phyloP scores from a whole-genome alignment of 2,797 vertebrate genomes.

The Centroberyx gerrardi region DNA sequence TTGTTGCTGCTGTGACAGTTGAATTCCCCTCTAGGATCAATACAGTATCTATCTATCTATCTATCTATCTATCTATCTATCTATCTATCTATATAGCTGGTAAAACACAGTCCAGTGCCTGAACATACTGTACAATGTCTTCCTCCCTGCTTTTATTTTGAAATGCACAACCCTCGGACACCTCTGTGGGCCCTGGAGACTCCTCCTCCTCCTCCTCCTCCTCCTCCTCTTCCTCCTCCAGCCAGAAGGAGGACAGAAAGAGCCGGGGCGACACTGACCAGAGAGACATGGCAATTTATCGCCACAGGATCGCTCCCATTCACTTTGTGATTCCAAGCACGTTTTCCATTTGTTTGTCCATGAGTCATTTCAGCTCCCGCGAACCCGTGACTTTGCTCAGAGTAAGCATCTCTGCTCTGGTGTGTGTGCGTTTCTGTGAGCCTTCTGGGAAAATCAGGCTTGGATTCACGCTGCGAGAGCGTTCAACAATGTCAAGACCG shows the following conservation, averaged over 20 bases:
- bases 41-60: no score
- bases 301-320: neutral
- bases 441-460: neutral
- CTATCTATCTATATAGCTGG: neutral
- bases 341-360: slow-evolving; percentile 44
- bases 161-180: no score
- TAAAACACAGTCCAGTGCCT: no score
- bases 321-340: slow-evolving; percentile 48
- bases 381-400: neutral
- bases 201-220: neutral
- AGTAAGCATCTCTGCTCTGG: neutral
- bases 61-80: no score
- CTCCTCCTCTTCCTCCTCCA: no score
- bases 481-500: neutral
- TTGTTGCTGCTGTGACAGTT: no score
- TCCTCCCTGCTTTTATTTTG: no score
- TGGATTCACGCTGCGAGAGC: neutral
- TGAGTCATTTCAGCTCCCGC: neutral
- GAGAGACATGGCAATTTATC: slow-evolving; percentile 13
- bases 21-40: no score
- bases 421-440: slow-evolving; percentile 2
- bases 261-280: neutral
- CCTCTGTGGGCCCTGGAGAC: neutral
- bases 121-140: no score
- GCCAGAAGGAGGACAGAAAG: neutral